Evolutionary conservation across 2,797 vertebrate species (phyloP), one percentile per base, ranked within the genome.

Genomic region (Thripadectes ignobilis): DNA sequence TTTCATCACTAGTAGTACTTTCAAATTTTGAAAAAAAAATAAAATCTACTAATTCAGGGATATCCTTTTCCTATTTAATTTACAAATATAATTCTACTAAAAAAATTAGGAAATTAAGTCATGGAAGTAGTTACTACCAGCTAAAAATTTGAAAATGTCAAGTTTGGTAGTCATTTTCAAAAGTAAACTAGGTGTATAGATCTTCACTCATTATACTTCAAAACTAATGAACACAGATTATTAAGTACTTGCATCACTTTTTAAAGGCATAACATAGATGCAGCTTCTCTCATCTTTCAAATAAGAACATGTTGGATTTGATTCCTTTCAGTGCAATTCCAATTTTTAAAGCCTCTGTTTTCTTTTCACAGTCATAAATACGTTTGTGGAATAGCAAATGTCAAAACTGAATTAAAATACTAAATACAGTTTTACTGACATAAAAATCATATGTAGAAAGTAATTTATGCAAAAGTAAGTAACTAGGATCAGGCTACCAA

Each of bases 21-120:
- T 15, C 49, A 7, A 57, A 41, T 74, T 80, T 63, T 41, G 8
- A 21, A 49, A 82, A 55, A 19, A 82, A 78, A 57, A 38, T 52
- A 17, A 21, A 20, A 5, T 49, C 38, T 48, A 32, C 4, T 45
- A 18, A 49, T 39, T 2, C 19, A 38, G 0, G 0, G 6, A 57
- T 72, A 94, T 90, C 15, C 7, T 24, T 74, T 77, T n/a, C 5
- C 6, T 84, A 62, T 36, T 85, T 88, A 34, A 46, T 90, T 32
- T 81, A 9, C 4, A 92, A 72, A 52, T 41, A 54, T 9, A 88
- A 58, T 59, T 85, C 36, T 52, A 61, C 4, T 2, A 72, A 93
- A 86, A 8, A 84, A 57, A 41, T 45, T 36, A 26, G 5, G 12
- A 52, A 77, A 49, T 27, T 3, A 22, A 66, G 23, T 59, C 10